A percentile compares a stretch with the other conserved stretches of the same genome.
Evolutionary conservation across 2,888 invertebrate genomes (phyloP).

Genomic region (Orthosia gothica): DNA sequence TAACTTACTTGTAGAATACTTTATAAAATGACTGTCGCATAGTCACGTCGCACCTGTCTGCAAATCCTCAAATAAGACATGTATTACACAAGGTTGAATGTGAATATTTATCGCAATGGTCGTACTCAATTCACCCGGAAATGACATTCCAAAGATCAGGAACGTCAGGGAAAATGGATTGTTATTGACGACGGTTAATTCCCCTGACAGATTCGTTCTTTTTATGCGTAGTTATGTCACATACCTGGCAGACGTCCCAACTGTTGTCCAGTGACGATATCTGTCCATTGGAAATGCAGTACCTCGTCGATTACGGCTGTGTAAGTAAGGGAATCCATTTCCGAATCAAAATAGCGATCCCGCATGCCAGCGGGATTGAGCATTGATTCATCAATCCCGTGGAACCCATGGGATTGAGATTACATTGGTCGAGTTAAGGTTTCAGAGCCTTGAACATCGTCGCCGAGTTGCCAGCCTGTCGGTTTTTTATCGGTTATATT

Average conservation of each 20-base stretch:
- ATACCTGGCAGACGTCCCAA: slow-evolving; percentile 47
- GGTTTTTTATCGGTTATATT: too few relatives aligned
- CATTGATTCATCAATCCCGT: too few relatives aligned
- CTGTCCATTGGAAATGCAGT: slow-evolving; percentile 24
- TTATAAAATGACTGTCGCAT: too few relatives aligned
- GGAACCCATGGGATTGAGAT: too few relatives aligned
- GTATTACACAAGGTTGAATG: neutral
- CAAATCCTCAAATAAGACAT: neutral
- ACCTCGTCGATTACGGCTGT: slow-evolving; percentile 6
- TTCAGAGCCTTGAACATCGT: too few relatives aligned
- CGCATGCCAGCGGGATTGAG: too few relatives aligned
- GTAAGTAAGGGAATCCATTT: too few relatives aligned
- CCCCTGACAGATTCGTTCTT: neutral
- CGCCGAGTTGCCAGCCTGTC: too few relatives aligned
- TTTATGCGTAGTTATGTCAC: slow-evolving; percentile 5
- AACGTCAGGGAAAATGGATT: slow-evolving; percentile 4
- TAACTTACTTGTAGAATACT: too few relatives aligned
- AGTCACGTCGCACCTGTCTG: too few relatives aligned
- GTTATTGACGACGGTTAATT: slow-evolving; percentile 4
- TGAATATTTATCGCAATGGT: neutral
- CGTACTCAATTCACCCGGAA: slow-evolving; percentile 4
- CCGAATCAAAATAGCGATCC: too few relatives aligned
- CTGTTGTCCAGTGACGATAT: slow-evolving; percentile 13
- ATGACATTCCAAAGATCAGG: neutral
- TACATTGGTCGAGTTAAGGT: too few relatives aligned